These are phyloP conservation scores for Atractosteus spatula DNA, from an alignment of 2,113 vertebrate genomes.

Conservation along the genomic window DNA sequence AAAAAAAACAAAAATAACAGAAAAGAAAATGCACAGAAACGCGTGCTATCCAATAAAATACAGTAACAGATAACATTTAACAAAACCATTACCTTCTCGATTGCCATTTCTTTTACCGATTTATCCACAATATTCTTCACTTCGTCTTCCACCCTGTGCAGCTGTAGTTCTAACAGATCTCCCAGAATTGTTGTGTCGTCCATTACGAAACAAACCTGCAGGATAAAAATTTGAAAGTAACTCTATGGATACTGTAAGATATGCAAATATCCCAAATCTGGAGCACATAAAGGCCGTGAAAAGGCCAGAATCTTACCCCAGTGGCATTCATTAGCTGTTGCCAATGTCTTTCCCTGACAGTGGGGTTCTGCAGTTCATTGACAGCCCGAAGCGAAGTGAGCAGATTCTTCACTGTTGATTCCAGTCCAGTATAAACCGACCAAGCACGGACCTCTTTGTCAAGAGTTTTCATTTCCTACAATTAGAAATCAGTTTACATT, in stretches of 20 bases:
- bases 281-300: no score
- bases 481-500: background rate
- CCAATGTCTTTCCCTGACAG: slow-evolving; percentile 62
- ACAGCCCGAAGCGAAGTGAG: slow-evolving; percentile 68
- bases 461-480: slow-evolving; percentile 66
- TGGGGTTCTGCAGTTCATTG: slow-evolving; percentile 66
- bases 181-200: slow-evolving; percentile 56
- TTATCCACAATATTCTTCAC: slow-evolving; percentile 72
- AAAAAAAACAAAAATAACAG: no score
- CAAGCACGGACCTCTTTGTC: slow-evolving; percentile 68
- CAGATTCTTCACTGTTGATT: slow-evolving; percentile 60
- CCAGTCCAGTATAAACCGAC: slow-evolving; percentile 58
- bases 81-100: slow-evolving; percentile 54
- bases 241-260: no score
- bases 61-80: no score
- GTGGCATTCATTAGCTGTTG: slow-evolving; percentile 68
- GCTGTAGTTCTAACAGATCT: slow-evolving; percentile 64
- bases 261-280: background rate
- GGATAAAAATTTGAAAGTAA: background rate
- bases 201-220: slow-evolving; percentile 63
- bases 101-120: slow-evolving; percentile 70
- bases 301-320: slow-evolving; percentile 39
- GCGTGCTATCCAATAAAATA: no score
- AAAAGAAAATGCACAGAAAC: no score
- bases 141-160: slow-evolving; percentile 71